Base-by-base conservation (phyloP, 2,888 invertebrate species). In the Silvanus unidentatus region DNA sequence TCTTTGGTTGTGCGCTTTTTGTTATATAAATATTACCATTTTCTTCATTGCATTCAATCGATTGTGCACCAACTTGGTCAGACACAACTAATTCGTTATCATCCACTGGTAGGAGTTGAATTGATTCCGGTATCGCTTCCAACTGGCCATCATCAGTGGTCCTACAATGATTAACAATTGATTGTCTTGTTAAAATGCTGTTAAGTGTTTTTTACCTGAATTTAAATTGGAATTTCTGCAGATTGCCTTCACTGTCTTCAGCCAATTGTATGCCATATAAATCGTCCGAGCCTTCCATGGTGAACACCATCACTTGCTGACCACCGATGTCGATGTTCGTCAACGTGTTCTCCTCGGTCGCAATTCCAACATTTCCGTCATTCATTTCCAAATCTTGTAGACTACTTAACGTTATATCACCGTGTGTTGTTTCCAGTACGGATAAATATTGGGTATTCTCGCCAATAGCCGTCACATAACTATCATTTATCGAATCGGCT, bases 151-250 rank as follows among this genome's bases (percentile, higher is more conserved):
- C 63, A 2, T 60, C 64, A 45, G 64, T 70, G 58, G 65, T 60
- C 43, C 72, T 71, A 48, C 40, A 54, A 55, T 38, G 39, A 48
- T n/a, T n/a, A n/a, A n/a, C n/a, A n/a, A n/a, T 28, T 43, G n/a
- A n/a, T n/a, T n/a, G n/a, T n/a, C n/a, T n/a, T n/a, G n/a, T n/a
- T n/a, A 44, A 42, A 16, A 34, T n/a, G 16, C 6, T 38, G n/a
- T n/a, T n/a, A n/a, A n/a, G n/a, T n/a, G n/a, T n/a, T n/a, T n/a
- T n/a, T n/a, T n/a, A 71, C 71, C 67, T 60, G 43, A 71, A 65
- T 57, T 69, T 64, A 54, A 70, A 71, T 44, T 71, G 69, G 50
- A 67, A 70, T 55, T 67, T 70, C 40, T 68, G 68, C 9, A 69
- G 43, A 53, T 69, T 70, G 10, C 72, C 72, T 14, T 67, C 62